phyloP scores from a whole-genome alignment of 1,140 invertebrate species.

The Plutomurus gul region DNA sequence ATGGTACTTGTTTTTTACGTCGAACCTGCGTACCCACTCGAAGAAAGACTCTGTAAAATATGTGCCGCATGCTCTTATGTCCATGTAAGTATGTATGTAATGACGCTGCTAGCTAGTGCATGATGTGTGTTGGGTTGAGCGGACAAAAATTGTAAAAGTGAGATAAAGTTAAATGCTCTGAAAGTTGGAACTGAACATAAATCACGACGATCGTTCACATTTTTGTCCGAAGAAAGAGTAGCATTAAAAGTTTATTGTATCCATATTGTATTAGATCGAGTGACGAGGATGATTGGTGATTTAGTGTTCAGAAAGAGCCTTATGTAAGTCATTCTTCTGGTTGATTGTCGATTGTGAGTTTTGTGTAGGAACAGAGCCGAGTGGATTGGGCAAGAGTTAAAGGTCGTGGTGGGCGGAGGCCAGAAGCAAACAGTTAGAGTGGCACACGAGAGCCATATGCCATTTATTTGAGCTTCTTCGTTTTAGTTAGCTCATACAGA shows the following conservation, averaged over 20 bases:
- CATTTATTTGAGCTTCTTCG: conserved; percentile 34
- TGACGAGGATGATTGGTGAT: conserved; percentile 9
- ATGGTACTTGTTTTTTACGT: no score
- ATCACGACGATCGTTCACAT: conserved; percentile 17
- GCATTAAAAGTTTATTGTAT: neutral
- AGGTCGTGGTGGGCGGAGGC: conserved; percentile 38
- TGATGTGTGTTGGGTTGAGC: neutral
- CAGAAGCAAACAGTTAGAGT: conserved; percentile 37
- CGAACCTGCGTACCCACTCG: no score
- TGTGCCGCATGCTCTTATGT: no score
- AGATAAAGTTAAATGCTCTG: conserved; percentile 6
- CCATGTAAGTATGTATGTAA: neutral
- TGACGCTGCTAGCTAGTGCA: no score
- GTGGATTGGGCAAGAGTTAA: conserved; percentile 5
- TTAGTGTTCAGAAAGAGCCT: conserved; percentile 20
- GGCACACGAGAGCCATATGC: conserved; percentile 38
- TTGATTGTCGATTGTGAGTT: conserved; percentile 16
- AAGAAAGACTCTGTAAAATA: no score
- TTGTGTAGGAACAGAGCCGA: conserved; percentile 26
- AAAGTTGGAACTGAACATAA: conserved; percentile 18
- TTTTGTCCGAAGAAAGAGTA: conserved; percentile 5
- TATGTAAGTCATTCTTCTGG: conserved; percentile 8
- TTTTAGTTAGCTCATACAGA: no score
- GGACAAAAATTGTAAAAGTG: neutral
- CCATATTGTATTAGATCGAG: conserved; percentile 1